These are phyloP conservation scores for Cantharis flavilabris DNA, from an alignment of 2,888 invertebrate genomes.

Conservation along the genomic window DNA sequence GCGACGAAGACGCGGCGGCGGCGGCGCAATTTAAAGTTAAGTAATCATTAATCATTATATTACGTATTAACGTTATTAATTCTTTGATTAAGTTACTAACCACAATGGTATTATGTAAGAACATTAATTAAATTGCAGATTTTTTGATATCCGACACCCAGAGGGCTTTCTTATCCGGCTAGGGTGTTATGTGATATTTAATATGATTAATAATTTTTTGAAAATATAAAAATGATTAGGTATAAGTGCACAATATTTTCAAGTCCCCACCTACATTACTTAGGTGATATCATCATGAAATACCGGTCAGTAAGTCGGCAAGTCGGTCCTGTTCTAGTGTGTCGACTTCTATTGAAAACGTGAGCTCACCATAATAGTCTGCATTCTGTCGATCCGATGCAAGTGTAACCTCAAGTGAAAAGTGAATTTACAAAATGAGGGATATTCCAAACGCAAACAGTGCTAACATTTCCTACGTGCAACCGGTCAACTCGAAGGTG, in stretches of 20 bases:
- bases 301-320: constrained; percentile 28
- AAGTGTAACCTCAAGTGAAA: background rate
- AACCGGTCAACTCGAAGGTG: constrained; percentile 1
- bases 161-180: background rate
- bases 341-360: background rate
- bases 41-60: no score
- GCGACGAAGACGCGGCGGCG: no score
- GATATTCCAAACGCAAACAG: constrained; percentile 54
- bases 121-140: background rate
- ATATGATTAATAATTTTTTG: background rate
- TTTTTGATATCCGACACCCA: background rate
- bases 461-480: constrained; percentile 54
- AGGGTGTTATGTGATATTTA: background rate
- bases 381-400: background rate
- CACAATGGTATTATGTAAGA: background rate
- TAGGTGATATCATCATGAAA: constrained; percentile 34
- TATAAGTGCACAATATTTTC: constrained; percentile 11
- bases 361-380: background rate
- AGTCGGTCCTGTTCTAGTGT: background rate
- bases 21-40: no score
- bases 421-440: constrained; percentile 25
- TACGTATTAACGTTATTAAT: background rate
- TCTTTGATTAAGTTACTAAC: background rate
- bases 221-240: constrained; percentile 3
- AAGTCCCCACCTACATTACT: constrained; percentile 16